Evolutionary conservation across 1,140 invertebrate genomes (phyloP), one percentile per base, ranked within the genome.

Genomic region (Papilio machaon): DNA sequence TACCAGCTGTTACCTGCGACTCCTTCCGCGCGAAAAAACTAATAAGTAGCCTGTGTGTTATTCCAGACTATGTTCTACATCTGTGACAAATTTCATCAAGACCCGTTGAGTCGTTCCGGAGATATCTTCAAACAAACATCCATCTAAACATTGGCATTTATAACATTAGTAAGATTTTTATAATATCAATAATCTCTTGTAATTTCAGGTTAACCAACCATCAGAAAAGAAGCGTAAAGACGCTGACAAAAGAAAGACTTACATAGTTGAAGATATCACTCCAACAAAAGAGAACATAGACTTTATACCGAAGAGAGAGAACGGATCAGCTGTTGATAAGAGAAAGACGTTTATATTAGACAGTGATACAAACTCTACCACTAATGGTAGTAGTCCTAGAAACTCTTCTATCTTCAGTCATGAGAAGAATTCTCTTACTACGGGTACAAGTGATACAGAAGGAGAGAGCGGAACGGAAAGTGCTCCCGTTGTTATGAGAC

Each of bases 361-460:
- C 85, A 95, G 94, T 73, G 94, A 95, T 79, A 95, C 93, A 0
- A 94, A 94, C 75, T 95, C 94, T 0, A 94, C 94, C 0, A 95
- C 94, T 0, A 94, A 94, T 74, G 93, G 94, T 0, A 94, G 94
- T 60, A 95, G 94, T 83, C 92, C 94, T 0, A 85, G 94, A 76
- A 95, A 93, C 47, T 94, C 94, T 7, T 95, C 94, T 0, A 92
- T 95, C 79, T 95, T 93, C 78, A 94, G 93, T 74, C 92, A 94
- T 30, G 92, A 94, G 80, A 93, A 93, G 85, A 89, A 86, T 52
- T 92, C 91, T 0, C 77, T 92, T 60, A 89, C 91, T 0, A 91
- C 89, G 0, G 87, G 88, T 1, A 89, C 92, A 0, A 94, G 92
- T 79, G 92, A 94, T 47, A 94, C 91, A 0, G 93, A 94, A 35